Base-by-base conservation (phyloP, 2,888 invertebrate species). In the Anthophora plumipes region DNA sequence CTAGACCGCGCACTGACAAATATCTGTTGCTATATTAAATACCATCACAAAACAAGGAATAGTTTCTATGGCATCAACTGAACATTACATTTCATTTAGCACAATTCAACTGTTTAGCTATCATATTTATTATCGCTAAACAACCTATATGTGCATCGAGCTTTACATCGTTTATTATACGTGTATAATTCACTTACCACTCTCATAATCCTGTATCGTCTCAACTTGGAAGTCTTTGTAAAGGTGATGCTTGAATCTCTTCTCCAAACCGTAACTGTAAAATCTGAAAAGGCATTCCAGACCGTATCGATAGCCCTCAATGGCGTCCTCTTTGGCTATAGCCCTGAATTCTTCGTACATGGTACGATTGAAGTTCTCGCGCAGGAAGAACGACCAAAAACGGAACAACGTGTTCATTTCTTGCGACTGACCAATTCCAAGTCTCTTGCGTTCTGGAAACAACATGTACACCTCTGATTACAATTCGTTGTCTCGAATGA, bases 321-420 rank as follows among this genome's bases (percentile, higher is more conserved):
- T 94, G 0, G 98, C 98, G 95, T 99, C 99, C 93, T 99, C 99
- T 84, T 97, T 95, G n/a, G 99, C 99, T 80, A 98, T 93, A 31
- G 95, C 95, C 91, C 96, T 96, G 94, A 99, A 99, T 94, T 99
- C 99, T 89, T 97, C 97, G 94, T 99, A 99, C 99, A 99, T 99
- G 86, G 96, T 98, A 89, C 97, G 96, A 94, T 99, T 99, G 94
- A 99, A 99, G 93, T 99, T 98, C 93, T 99, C 99, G 80, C 99
- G 95, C 84, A 99, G 95, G 95, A 99, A 99, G 96, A 99, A 99
- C 43, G 99, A 99, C 99, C 99, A 99, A 95, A 99, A 99, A 82
- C 99, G 95, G 95, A 99, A 99, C 67, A 99, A 95, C 0, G 99
- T 99, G 94, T 99, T 99, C 99, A 99, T 99, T 94, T 99, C 99